Base-by-base conservation (phyloP, 2,797 vertebrate genomes). In the Brachyalestes nurse region DNA sequence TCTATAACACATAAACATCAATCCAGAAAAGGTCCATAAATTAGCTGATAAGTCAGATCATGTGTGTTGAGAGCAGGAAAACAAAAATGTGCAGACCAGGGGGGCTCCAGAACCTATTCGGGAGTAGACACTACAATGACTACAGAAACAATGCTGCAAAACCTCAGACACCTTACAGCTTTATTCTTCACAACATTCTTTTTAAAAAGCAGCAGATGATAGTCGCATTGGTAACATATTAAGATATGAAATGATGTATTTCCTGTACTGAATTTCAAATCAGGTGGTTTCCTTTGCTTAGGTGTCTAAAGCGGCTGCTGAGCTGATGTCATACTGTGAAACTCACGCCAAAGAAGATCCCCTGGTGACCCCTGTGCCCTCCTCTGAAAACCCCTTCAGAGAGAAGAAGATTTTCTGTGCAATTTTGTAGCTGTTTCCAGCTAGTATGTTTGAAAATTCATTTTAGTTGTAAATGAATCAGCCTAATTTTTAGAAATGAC, bases 301-400 rank as follows among this genome's bases (percentile, higher is more conserved):
- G 96, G 92, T 97, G 72, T 97, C 96, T n/a, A 96, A 96, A 90
- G 96, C 96, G 5, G 96, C 95, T 0, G 95, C 95, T 0, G 96
- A 97, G 4, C 89, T 97, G 81, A 91, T 97, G 93, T 91, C 95
- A 19, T 96, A 93, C 91, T 97, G 96, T 84, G 96, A 97, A 86
- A 79, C 91, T 17, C 95, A 96, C 0, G 95, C 95, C 75, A 96
- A 96, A 88, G 96, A 96, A 13, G 96, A 97, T 86, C 96, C 96
- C 0, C 90, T 97, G 88, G 89, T 95, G 84, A 87, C 90, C 3
- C 90, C 93, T 0, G 70, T 93, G 0, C 87, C 91, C 34, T 93
- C 93, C 17, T 92, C 94, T 1, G 94, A 95, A 86, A 95, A 95
- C 83, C 94, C 94, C 0, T 95, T 95, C 66, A 83, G 94, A 75